Base-by-base conservation (phyloP, 2,797 vertebrate species). In the Gastrophryne carolinensis region DNA sequence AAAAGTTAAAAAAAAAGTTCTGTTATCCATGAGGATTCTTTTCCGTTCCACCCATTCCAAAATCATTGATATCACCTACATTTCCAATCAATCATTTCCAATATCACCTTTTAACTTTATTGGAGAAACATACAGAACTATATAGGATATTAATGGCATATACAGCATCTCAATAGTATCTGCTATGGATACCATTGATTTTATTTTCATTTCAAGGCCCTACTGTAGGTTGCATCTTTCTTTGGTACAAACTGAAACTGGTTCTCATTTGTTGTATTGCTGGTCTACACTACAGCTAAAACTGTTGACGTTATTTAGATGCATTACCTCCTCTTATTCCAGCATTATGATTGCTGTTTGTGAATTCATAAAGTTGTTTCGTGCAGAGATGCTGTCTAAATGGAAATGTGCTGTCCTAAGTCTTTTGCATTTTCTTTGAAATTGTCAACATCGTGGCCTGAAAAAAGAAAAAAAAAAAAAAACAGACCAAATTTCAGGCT, bases 381-480 rank as follows among this genome's bases (percentile, higher is more conserved):
- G 67, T 67, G 63, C 72, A 50, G 63, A 67, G 72, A 75, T 67
- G 73, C 41, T 75, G 54, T 75, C 63, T 67, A 67, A 75, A 75
- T 75, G 73, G 53, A 75, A 75, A 67, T 75, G 30, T 39, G 15
- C 29, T 29, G 30, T 34, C 32, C 63, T 60, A 52, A 60, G 44
- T 49, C 50, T 66, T 74, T 58, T 35, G 72, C 53, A 74, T 58
- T 27, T 67, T 58, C 63, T 67, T 11, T 75, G 41, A 69, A 69
- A 69, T 44, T 41, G 23, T 57, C 12, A 50, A 67, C 41, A 50
- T 66, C 12, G 29, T 58, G 30, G 24, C 34, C 49, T 30, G 1
- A 57, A 17, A 56, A 56, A 69, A 30, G 1, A 57, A 17, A 56
- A 56, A 69, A 30, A 57, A 17, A 56, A 56, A 69, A 30, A 21